A percentile compares a stretch with the other conserved stretches of the same genome.
phyloP scores from a whole-genome alignment of 2,888 invertebrate species.

The Taphrorychus bicolor region DNA sequence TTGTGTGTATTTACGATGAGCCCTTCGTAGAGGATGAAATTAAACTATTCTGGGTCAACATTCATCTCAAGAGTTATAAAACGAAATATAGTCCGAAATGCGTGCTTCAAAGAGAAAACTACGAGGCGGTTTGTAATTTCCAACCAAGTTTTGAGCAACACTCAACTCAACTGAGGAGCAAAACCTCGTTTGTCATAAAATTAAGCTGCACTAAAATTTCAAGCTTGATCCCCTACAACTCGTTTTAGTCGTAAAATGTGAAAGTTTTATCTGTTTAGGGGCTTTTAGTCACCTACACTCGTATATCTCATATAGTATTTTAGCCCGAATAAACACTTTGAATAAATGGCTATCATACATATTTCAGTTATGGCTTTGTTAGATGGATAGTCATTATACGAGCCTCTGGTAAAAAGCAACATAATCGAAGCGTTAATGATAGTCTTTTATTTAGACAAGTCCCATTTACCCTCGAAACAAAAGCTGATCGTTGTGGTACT shows the following conservation, averaged over 20 bases:
- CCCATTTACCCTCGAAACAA: neutral
- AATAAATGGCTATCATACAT: neutral
- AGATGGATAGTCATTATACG: neutral
- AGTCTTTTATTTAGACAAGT: neutral
- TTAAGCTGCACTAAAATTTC: neutral
- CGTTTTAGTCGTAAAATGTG: neutral
- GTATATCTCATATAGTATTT: neutral
- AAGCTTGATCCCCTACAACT: neutral
- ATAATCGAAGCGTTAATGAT: neutral
- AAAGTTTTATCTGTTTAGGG: neutral
- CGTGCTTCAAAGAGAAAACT: neutral
- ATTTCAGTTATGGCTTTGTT: neutral
- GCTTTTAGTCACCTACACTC: no score
- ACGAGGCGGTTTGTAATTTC: neutral
- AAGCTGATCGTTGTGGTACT: neutral
- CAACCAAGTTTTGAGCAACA: neutral
- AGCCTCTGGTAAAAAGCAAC: neutral
- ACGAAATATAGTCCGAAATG: neutral
- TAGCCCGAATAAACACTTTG: neutral
- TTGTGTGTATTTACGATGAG: no score
- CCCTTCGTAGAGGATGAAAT: neutral
- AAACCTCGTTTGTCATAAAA: neutral
- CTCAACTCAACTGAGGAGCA: neutral
- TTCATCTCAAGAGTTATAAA: neutral
- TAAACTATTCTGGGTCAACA: neutral